Conservation (phyloP, 2,888 invertebrate genomes). For the Caenorhabditis parvicauda region DNA sequence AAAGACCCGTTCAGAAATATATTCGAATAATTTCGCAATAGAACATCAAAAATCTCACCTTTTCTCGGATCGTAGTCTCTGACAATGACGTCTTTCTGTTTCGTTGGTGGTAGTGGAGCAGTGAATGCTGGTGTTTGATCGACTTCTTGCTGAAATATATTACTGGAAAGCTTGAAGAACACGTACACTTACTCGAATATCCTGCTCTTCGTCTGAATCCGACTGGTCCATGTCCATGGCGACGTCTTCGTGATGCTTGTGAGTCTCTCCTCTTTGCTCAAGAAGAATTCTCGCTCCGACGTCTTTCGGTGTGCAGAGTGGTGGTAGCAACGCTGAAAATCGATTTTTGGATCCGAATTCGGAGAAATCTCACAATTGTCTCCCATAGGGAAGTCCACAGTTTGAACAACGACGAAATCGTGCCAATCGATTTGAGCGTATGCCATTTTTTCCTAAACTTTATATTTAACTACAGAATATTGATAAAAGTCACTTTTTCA, state of each 20-base stretch:
- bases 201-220: constrained; percentile 50
- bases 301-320: constrained; percentile 67
- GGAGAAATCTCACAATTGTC: constrained; percentile 74
- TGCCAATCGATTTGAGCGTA: constrained; percentile 99
- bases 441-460: constrained; percentile 72
- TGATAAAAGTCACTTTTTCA: constrained; percentile 71
- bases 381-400: constrained; percentile 94
- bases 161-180: not conserved
- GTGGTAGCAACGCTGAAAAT: constrained; percentile 64
- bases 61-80: constrained; percentile 90
- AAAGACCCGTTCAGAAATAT: not conserved
- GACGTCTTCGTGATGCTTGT: constrained; percentile 49
- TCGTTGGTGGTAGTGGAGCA: constrained; percentile 69
- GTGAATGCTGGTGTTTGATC: constrained; percentile 27
- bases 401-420: constrained; percentile 98
- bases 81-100: constrained; percentile 40
- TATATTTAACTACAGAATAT: not conserved
- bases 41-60: constrained; percentile 18
- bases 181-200: not conserved
- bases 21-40: not conserved
- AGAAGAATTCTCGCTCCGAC: constrained; percentile 67
- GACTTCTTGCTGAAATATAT: constrained; percentile 9
- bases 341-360: not conserved
- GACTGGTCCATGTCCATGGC: constrained; percentile 62
- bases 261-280: constrained; percentile 64